A percentile compares a stretch with the other conserved stretches of the same genome.
Conservation (phyloP, 2,113 vertebrate genomes). For the Martes martes region DNA sequence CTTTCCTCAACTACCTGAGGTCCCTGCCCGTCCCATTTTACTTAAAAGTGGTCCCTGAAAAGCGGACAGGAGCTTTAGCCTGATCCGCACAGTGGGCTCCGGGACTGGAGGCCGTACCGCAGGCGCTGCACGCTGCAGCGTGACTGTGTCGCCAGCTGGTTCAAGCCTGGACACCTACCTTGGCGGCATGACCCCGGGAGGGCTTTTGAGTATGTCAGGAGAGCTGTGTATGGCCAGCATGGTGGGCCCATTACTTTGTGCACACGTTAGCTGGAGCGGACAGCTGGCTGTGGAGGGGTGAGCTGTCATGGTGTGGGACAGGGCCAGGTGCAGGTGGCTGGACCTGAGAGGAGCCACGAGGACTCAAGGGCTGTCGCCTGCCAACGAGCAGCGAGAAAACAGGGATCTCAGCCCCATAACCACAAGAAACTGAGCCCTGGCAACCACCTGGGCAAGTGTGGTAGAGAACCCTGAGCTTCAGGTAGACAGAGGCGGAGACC, state of each 20-base stretch:
- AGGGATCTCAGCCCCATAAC: not conserved
- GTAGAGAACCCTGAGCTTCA: not conserved
- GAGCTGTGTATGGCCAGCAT: fast-evolving
- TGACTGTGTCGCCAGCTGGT: not conserved
- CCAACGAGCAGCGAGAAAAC: not conserved
- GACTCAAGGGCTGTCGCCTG: not conserved
- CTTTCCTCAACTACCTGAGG: not conserved
- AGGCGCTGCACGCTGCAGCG: not conserved
- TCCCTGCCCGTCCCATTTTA: not conserved
- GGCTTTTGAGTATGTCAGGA: not conserved
- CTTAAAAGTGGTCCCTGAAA: not conserved
- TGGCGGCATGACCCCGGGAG: not conserved
- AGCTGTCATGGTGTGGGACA: not conserved
- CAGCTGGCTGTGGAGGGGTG: not conserved
- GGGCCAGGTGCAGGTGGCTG: not conserved
- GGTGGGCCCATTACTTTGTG: not conserved
- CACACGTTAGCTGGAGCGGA: not conserved
- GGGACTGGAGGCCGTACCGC: no score
- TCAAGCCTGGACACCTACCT: no score
- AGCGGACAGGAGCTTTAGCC: not conserved
- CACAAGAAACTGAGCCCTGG: not conserved
- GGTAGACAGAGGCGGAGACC: not conserved
- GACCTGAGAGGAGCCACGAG: not conserved
- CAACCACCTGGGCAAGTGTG: not conserved
- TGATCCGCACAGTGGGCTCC: not conserved